phyloP scores from a whole-genome alignment of 2,113 vertebrate species.

The Stigmatopora nigra region DNA sequence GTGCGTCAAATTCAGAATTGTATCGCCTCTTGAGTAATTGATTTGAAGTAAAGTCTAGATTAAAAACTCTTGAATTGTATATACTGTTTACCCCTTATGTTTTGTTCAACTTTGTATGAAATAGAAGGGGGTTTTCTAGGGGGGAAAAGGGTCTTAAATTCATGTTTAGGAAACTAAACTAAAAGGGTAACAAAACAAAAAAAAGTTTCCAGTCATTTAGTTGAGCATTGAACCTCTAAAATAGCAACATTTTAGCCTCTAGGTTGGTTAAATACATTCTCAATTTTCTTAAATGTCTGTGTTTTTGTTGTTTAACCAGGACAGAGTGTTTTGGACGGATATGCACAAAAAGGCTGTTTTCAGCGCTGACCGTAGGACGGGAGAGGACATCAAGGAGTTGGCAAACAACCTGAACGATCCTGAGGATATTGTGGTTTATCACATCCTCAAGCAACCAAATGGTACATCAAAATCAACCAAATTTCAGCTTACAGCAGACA shows the following conservation, averaged over 20 bases:
- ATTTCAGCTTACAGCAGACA: not conserved
- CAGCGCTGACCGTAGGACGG: conserved; percentile 80
- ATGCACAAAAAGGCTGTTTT: conserved; percentile 65
- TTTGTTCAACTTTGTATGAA: not conserved
- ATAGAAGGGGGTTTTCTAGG: not conserved
- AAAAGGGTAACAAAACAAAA: not conserved
- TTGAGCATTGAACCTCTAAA: not conserved
- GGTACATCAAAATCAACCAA: conserved; percentile 53
- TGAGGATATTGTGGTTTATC: conserved; percentile 75
- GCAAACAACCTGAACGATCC: conserved; percentile 67
- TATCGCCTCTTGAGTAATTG: not conserved
- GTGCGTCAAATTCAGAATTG: not conserved
- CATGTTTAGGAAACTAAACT: not conserved
- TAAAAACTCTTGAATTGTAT: not conserved
- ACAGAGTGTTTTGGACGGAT: conserved; percentile 85
- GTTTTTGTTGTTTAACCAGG: conserved; percentile 56
- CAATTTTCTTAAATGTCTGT: not conserved
- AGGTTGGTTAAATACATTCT: conserved; percentile 1
- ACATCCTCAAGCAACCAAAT: conserved; percentile 74
- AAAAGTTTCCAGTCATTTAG: not conserved
- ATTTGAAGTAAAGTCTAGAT: not conserved
- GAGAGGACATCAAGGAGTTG: conserved; percentile 64
- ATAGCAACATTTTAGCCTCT: not conserved
- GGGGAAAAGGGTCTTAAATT: too few relatives aligned
- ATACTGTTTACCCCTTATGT: not conserved